Evolutionary conservation across 1,140 invertebrate genomes (phyloP), one percentile per base, ranked within the genome.

Genomic region (Zaprionus lachaisei): DNA sequence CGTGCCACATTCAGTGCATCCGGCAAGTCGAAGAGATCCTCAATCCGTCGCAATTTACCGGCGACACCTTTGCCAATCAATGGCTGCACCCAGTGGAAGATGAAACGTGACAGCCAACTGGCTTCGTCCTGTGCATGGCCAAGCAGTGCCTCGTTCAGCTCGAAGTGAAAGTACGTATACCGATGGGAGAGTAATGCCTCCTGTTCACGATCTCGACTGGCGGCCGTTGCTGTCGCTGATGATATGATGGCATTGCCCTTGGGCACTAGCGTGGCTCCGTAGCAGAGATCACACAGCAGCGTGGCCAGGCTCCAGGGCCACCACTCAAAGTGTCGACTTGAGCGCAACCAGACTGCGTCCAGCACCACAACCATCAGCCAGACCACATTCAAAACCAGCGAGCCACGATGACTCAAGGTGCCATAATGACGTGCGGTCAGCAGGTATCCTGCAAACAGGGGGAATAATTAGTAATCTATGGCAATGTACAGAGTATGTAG

Each of bases 1-100:
- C 72, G 85, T 0, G 79, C 66, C 6, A 92, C 83, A 31, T 81
- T 92, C 44, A 91, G 62, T 2, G 83, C 81, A 55, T 84, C 93
- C 1, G 98, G 98, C 51, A 99, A 93, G 93, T 98, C 96, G 94
- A 96, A 98, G 0, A 99, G 93, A 94, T 99, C 98, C 91, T 97
- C 96, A 1, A 95, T 93, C 83, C 95, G 94, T 62, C 95, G 94
- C 7, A 99, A 93, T 74, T 95, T 94, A 7, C 96, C 96, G 57
- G 95, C 94, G 5, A 95, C 94, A 5, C 98, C 98, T 94, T 98
- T 98, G 58, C 95, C 87, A 93, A 99, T 96, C 44, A 99, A 92
- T 9, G 96, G 96, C 71, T 96, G 95, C 0, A 98, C 97, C 98
- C 98, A 99, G 72, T 95, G 94, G 91, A 99, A 98, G 15, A 96